Base-by-base conservation (phyloP, 2,113 vertebrate species). In the Gallinago jamesoni region DNA sequence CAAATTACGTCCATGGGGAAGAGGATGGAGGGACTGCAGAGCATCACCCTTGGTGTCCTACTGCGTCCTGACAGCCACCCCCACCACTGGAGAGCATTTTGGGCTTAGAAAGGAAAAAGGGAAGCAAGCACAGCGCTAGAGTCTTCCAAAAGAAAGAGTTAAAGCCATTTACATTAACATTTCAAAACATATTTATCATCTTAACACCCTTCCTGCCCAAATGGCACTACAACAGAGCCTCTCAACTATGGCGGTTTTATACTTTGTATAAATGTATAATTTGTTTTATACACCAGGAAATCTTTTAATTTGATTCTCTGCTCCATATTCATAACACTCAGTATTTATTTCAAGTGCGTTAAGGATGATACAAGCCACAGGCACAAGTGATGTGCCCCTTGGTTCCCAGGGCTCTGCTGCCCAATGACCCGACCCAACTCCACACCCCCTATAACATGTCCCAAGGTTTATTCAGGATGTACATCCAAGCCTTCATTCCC, bases 1-100 rank as follows among this genome's bases (percentile, higher is more conserved):
- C 2, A 2, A 47, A 37, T 55, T 12, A 14, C 0, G 1, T 53
- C 30, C 35, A 3, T 0, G 15, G 25, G 24, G 53, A 31, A 33
- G 37, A 59, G 33, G 69, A 76, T 1, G 22, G 33, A 24, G 45
- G 25, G 18, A 81, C 8, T 17, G 1, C 14, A 35, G 35, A 35
- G 15, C 37, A 69, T 27, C 1, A 1, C 3, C 22, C 18, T 72
- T 1, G 2, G 30, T 5, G 10, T 33, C 37, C 20, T 1, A 0
- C n/a, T 47, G 57, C 6, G 1, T 20, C 33, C 55, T 4, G 23
- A 33, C 48, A 56, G 84, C 28, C 52, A 28, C 12, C 22, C 10
- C 47, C 21, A 19, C 37, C 14, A n/a, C 3, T 3, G 3, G 27
- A 10, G 47, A 43, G n/a, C 2, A 9, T 15, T 48, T 48, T 0